Conservation (phyloP, 2,113 vertebrate genomes). For the Hirundichthys speculiger region DNA sequence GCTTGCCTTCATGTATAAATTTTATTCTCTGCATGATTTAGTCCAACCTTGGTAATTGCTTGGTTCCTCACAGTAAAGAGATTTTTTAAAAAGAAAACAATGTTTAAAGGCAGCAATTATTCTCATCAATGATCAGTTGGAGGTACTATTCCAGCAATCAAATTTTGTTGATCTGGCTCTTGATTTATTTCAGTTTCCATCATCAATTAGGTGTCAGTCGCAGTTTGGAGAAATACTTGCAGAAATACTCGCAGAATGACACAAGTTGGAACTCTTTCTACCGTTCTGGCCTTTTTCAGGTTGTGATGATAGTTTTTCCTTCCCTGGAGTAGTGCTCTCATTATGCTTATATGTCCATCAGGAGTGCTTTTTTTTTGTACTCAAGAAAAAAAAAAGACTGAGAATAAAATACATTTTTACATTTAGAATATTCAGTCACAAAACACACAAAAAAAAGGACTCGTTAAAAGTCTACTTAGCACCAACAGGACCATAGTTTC, state of each 20-base stretch:
- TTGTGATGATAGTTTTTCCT: constrained; percentile 21
- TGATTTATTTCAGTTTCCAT: constrained; percentile 22
- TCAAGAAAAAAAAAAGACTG: constrained; percentile 22
- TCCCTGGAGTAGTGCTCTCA: constrained; percentile 27
- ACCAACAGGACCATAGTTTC: constrained; percentile 32
- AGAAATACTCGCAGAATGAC: constrained; percentile 33
- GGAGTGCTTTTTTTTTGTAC: constrained; percentile 36
- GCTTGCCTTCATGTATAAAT: neutral
- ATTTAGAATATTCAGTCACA: constrained; percentile 20
- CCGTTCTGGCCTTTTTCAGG: constrained; percentile 38
- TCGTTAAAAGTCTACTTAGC: constrained; percentile 10
- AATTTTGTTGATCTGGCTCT: constrained; percentile 31
- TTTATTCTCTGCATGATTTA: constrained; percentile 19
- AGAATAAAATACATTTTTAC: constrained; percentile 32
- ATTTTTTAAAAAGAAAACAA: constrained; percentile 25
- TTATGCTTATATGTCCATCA: constrained; percentile 40
- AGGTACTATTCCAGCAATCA: constrained; percentile 31
- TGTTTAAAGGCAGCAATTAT: constrained; percentile 42
- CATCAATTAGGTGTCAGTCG: constrained; percentile 11
- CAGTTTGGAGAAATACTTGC: constrained; percentile 4
- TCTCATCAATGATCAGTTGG: constrained; percentile 29
- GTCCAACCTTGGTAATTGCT: constrained; percentile 24
- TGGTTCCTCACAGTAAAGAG: constrained; percentile 29
- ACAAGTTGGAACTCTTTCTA: constrained; percentile 29
- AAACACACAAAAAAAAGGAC: constrained; percentile 10